Evolutionary conservation across 30 jellyfish, hydroid and myxozoan genomes (phyloP), one percentile per base, ranked within the genome.

Genomic region (Turritopsis rubra): DNA sequence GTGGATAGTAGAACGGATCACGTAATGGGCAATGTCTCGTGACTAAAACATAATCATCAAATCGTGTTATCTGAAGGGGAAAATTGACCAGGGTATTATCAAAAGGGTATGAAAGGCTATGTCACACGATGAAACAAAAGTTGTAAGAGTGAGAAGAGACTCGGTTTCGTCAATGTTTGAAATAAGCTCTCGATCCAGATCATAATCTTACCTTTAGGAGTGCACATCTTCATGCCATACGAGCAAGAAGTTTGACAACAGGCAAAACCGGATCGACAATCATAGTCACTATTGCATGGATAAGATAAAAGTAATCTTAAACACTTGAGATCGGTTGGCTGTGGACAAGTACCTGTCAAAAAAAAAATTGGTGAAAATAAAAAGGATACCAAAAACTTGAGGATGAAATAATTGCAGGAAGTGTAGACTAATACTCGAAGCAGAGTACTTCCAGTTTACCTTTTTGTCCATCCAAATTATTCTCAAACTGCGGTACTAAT

Each of bases 11-110:
- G 52, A 84, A 93, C 29, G 98, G 98, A 82, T 88, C 96, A 29
- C 96, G 91, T n/a, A 93, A 83, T 1, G 98, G 98, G 30, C 98
- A 93, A 66, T 76, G 86, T 73, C 83, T 31, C 16, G 98, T 93
- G 17, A 93, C 98, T 93, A 75, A 70, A 93, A 85, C 21, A 60
- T 29, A 79, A 80, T 21, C n/a, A n/a, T n/a, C n/a, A n/a, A n/a
- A n/a, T n/a, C n/a, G n/a, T n/a, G n/a, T n/a, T n/a, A n/a, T n/a
- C n/a, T n/a, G n/a, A n/a, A n/a, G n/a, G n/a, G n/a, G n/a, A n/a
- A n/a, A n/a, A n/a, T n/a, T n/a, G n/a, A n/a, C n/a, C n/a, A n/a
- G n/a, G n/a, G n/a, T n/a, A n/a, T n/a, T n/a, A n/a, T n/a, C n/a
- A n/a, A n/a, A n/a, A n/a, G n/a, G n/a, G n/a, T n/a, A n/a, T n/a